These are phyloP conservation scores for Norana najaformis DNA, from an alignment of 2,888 invertebrate species.

Conservation along the genomic window DNA sequence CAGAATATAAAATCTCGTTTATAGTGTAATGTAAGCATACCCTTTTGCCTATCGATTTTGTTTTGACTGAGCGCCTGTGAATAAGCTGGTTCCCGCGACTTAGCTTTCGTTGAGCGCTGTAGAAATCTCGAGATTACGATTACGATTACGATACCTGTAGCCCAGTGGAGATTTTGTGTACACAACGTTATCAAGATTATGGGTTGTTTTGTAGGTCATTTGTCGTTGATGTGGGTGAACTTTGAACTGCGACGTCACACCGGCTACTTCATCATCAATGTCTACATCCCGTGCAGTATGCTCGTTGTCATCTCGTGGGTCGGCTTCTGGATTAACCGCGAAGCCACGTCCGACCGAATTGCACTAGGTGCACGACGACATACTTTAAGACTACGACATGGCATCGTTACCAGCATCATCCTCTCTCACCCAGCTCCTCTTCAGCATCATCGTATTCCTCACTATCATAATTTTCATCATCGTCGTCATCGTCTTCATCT, in stretches of 20 bases:
- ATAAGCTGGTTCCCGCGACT: too few relatives aligned
- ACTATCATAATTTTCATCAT: not conserved
- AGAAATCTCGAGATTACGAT: too few relatives aligned
- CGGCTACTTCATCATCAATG: constrained; percentile 92
- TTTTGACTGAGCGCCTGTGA: too few relatives aligned
- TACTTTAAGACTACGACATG: not conserved
- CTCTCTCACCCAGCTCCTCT: not conserved
- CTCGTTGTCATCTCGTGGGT: constrained; percentile 94
- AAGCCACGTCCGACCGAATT: constrained; percentile 88
- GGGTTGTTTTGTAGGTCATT: constrained; percentile 3
- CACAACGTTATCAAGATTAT: not conserved
- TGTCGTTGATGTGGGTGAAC: constrained; percentile 84
- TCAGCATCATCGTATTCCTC: not conserved
- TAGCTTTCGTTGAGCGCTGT: too few relatives aligned
- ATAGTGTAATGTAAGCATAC: too few relatives aligned
- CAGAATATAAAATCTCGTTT: too few relatives aligned
- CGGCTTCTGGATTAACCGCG: constrained; percentile 94
- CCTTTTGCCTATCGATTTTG: too few relatives aligned
- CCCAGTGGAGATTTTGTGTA: not conserved
- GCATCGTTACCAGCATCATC: not conserved
- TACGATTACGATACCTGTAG: too few relatives aligned
- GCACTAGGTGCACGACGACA: constrained; percentile 71
- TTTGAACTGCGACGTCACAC: constrained; percentile 89
- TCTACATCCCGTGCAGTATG: constrained; percentile 89
- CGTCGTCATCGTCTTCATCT: not conserved